phyloP scores from a whole-genome alignment of 2,113 vertebrate genomes.

The Camelus bactrianus region DNA sequence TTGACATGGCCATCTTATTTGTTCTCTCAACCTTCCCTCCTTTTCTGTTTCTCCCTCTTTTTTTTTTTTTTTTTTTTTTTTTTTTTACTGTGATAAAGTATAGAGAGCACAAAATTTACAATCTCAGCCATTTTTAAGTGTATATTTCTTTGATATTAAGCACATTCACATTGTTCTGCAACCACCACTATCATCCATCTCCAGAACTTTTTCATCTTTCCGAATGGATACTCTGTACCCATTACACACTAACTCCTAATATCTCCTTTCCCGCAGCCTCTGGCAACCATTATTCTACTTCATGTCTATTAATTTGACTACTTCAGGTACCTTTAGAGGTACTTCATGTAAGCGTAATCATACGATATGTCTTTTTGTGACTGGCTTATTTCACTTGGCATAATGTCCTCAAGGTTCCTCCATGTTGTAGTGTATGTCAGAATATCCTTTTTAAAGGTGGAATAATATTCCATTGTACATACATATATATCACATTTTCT shows the following conservation, averaged over 20 bases:
- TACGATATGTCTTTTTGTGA: background rate
- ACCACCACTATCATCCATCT: background rate
- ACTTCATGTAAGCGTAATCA: background rate
- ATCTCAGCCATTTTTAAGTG: background rate
- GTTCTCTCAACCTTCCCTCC: background rate
- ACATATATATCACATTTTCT: background rate
- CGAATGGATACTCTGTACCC: background rate
- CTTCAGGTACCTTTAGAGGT: background rate
- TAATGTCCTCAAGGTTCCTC: background rate
- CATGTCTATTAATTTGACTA: background rate
- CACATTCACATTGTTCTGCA: background rate
- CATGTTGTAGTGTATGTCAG: background rate
- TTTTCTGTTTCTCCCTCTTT: background rate
- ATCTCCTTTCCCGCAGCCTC: background rate
- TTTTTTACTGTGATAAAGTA: background rate
- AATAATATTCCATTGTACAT: background rate
- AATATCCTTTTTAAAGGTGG: background rate
- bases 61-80: too few species aligned
- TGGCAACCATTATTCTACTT: background rate
- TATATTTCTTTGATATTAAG: background rate
- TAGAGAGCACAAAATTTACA: background rate
- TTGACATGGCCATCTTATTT: background rate
- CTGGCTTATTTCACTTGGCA: background rate
- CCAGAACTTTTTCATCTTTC: background rate
- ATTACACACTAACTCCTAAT: background rate